Evolutionary conservation across 1,140 invertebrate species (phyloP).

Genomic region (Popillia japonica): DNA sequence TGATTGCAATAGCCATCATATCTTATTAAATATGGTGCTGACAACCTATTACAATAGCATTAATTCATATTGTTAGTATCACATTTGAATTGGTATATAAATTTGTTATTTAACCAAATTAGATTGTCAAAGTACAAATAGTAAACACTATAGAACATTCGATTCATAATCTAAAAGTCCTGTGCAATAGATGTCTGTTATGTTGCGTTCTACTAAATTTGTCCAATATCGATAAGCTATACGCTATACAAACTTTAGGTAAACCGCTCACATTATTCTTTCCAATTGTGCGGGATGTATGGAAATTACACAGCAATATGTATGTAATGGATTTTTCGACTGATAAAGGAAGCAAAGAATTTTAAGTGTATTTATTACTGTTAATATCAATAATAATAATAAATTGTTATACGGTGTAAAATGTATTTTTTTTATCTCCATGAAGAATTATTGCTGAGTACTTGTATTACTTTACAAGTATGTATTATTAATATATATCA

Average conservation of each 20-base stretch:
- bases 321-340: background rate
- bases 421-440: background rate
- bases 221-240: slow-evolving; percentile 12
- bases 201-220: background rate
- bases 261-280: slow-evolving; percentile 18
- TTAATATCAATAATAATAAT: slow-evolving; percentile 1
- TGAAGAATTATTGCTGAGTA: too few species aligned
- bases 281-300: background rate
- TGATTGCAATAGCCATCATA: background rate
- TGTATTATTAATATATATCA: too few species aligned
- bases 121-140: slow-evolving; percentile 29
- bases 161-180: slow-evolving; percentile 25
- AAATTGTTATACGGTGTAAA: slow-evolving; percentile 27
- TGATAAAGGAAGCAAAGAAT: slow-evolving; percentile 29
- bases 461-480: too few species aligned
- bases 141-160: slow-evolving; percentile 1
- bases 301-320: slow-evolving; percentile 8
- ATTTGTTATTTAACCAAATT: background rate
- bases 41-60: background rate
- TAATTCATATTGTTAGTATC: slow-evolving; percentile 12
- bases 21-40: slow-evolving; percentile 1
- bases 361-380: slow-evolving; percentile 31
- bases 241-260: background rate
- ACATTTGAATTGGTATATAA: background rate
- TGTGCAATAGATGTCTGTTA: slow-evolving; percentile 30